These are phyloP conservation scores for Grallaria varia DNA, from an alignment of 2,113 vertebrate genomes.

Conservation along the genomic window DNA sequence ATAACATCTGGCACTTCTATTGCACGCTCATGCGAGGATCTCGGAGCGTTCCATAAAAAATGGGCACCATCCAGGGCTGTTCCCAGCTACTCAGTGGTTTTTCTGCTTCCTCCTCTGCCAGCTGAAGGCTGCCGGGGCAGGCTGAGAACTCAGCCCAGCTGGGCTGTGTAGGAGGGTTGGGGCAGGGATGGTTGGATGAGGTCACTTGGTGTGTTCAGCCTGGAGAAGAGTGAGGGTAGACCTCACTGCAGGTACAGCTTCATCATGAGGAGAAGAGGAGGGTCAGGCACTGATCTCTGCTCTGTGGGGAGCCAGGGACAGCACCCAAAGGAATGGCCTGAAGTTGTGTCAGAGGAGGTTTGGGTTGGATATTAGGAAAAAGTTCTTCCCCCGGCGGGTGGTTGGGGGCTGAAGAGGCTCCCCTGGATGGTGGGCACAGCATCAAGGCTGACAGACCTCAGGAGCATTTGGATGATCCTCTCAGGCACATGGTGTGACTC, in stretches of 20 bases:
- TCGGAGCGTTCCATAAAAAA: not conserved
- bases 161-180: not conserved
- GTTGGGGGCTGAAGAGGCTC: not conserved
- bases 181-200: not conserved
- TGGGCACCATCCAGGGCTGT: not conserved
- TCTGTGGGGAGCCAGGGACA: not conserved
- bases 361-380: not conserved
- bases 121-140: fast-evolving
- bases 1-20: slow-evolving; percentile 18
- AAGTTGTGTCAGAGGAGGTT: not conserved
- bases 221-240: not conserved
- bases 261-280: not conserved
- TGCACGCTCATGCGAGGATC: not conserved
- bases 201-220: not conserved
- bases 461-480: not conserved
- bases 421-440: not conserved
- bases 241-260: not conserved
- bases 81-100: not conserved
- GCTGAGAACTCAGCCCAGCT: not conserved
- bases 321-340: not conserved
- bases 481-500: not conserved
- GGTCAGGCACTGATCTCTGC: not conserved
- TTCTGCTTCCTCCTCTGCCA: not conserved
- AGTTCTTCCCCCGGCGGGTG: not conserved
- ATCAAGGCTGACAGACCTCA: not conserved